These are phyloP conservation scores for Echeneis naucrates DNA, from an alignment of 2,797 vertebrate species.

Conservation along the genomic window DNA sequence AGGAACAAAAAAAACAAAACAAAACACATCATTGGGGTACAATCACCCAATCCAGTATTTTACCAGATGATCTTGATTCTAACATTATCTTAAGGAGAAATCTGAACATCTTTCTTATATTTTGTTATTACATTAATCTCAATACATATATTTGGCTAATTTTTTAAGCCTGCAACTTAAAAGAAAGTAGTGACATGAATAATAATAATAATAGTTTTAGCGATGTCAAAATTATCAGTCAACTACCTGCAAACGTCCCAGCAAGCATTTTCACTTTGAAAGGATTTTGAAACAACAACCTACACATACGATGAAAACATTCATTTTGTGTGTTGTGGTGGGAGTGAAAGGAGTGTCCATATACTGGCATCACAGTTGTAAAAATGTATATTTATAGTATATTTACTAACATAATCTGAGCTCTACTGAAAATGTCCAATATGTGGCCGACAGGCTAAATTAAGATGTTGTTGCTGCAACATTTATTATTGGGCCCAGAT, in stretches of 20 bases:
- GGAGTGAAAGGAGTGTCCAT: not conserved
- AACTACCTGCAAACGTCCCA: too few relatives aligned
- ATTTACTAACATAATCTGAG: not conserved
- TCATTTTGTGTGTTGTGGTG: too few relatives aligned
- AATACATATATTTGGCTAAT: too few relatives aligned
- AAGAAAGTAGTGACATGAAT: not conserved
- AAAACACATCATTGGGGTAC: not conserved
- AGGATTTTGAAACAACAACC: too few relatives aligned
- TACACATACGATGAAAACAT: too few relatives aligned
- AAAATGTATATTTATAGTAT: not conserved
- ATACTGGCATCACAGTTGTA: not conserved
- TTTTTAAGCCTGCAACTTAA: not conserved
- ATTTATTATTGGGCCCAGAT: constrained; percentile 19
- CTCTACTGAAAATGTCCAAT: not conserved
- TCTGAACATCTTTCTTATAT: not conserved
- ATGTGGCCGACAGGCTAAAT: constrained; percentile 3
- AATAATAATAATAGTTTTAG: too few relatives aligned
- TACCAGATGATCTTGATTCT: not conserved
- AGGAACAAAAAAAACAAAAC: not conserved
- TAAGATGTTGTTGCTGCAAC: not conserved
- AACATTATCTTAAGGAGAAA: not conserved
- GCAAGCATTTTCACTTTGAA: too few relatives aligned
- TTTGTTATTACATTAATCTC: not conserved
- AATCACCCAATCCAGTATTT: not conserved
- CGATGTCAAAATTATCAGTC: too few relatives aligned